Percentiles rank a stretch among this genome's conserved stretches.
phyloP scores from a whole-genome alignment of 2,888 invertebrate genomes.

The Cephalotes varians region DNA sequence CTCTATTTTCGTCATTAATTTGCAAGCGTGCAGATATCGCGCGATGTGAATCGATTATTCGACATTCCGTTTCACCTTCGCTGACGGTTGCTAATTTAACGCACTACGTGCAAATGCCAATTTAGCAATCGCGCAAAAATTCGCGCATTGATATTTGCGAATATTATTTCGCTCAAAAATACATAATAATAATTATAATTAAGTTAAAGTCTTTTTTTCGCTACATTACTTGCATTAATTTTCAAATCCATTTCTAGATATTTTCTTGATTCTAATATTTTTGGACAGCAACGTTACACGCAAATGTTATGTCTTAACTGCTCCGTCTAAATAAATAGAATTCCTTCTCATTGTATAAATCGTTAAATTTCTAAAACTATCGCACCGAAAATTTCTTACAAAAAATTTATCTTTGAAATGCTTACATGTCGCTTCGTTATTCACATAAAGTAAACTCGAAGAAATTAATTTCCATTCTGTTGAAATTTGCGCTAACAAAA shows the following conservation, averaged over 20 bases:
- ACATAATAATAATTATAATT: background rate
- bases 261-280: background rate
- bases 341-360: background rate
- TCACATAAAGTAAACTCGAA: background rate
- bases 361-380: background rate
- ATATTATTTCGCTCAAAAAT: background rate
- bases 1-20: constrained; percentile 31
- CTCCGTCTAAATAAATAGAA: background rate
- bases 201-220: background rate
- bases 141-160: background rate
- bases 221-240: background rate
- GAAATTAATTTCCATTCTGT: constrained; percentile 15
- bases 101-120: background rate
- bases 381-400: background rate
- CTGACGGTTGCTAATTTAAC: constrained; percentile 33
- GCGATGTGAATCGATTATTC: constrained; percentile 44
- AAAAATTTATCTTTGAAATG: too few species aligned
- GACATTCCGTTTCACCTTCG: constrained; percentile 47
- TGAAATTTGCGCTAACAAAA: constrained; percentile 13
- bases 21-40: constrained; percentile 19
- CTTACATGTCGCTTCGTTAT: background rate
- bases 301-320: background rate
- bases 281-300: background rate
- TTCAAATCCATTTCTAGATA: background rate
- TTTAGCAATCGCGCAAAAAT: constrained; percentile 28